phyloP scores from a whole-genome alignment of 2,113 vertebrate species.

The Melanotaenia duboulayi region DNA sequence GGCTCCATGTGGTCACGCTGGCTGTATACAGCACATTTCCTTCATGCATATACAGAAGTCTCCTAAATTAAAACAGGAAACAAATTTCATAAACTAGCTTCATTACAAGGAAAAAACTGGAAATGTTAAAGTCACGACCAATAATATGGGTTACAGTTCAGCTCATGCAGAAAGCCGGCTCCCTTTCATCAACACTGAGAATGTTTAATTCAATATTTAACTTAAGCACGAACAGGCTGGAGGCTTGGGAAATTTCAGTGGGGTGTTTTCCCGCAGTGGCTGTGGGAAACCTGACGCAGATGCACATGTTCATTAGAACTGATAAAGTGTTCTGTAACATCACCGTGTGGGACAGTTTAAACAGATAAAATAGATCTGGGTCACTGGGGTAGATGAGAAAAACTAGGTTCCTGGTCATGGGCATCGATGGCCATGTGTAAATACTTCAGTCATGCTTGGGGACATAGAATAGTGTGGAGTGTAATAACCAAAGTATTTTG shows the following conservation, averaged over 20 bases:
- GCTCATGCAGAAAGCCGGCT: neutral
- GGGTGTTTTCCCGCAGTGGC: neutral
- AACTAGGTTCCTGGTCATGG: constrained; percentile 37
- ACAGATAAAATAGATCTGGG: constrained; percentile 23
- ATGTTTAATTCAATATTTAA: neutral
- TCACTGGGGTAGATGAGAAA: constrained; percentile 4
- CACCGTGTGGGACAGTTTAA: constrained; percentile 28
- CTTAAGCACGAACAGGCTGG: neutral
- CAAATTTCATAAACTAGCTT: neutral
- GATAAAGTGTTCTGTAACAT: constrained; percentile 61
- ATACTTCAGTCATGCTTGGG: too few species aligned
- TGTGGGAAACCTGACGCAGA: constrained; percentile 60
- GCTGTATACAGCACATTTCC: neutral
- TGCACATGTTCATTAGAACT: constrained; percentile 47
- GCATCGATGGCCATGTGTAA: neutral
- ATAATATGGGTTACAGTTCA: neutral
- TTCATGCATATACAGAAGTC: neutral
- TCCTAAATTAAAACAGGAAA: neutral
- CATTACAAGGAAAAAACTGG: neutral
- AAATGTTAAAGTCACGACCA: neutral
- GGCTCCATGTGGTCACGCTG: neutral
- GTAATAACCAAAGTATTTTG: neutral
- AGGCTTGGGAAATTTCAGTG: constrained; percentile 9
- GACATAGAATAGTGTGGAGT: too few species aligned
- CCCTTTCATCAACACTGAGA: neutral